A percentile compares a stretch with the other conserved stretches of the same genome.
phyloP scores from a whole-genome alignment of 2,888 invertebrate species.

The Cephus nigrinus region DNA sequence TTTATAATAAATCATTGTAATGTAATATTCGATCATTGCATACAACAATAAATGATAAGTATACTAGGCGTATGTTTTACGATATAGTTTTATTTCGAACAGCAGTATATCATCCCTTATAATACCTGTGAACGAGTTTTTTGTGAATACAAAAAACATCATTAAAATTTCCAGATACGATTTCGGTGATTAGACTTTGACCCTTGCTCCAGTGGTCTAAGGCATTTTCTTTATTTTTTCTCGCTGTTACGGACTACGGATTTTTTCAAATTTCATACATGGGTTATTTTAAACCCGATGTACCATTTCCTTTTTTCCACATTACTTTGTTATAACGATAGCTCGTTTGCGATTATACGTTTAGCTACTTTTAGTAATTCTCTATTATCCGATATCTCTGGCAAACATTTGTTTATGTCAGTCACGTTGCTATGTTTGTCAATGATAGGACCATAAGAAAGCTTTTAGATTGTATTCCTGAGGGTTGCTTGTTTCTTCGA shows the following conservation, averaged over 20 bases:
- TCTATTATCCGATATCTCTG: neutral
- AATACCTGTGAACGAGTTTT: constrained; percentile 16
- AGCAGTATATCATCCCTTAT: constrained; percentile 8
- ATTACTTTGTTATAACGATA: neutral
- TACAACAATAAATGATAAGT: constrained; percentile 45
- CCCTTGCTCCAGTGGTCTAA: neutral
- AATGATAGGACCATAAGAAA: neutral
- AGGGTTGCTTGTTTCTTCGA: neutral
- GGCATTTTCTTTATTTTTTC: neutral
- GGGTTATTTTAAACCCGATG: neutral
- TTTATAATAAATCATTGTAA: constrained; percentile 46
- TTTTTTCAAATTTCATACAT: neutral
- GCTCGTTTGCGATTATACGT: neutral
- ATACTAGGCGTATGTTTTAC: constrained; percentile 16
- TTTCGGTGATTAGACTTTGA: neutral
- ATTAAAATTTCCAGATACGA: neutral
- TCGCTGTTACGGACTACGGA: neutral
- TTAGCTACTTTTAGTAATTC: neutral
- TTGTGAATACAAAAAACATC: constrained; percentile 8
- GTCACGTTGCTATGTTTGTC: neutral
- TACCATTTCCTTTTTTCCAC: neutral
- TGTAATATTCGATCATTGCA: constrained; percentile 41
- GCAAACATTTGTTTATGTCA: neutral
- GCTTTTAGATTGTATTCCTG: neutral
- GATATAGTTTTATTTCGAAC: neutral